Conservation (phyloP, 2,113 vertebrate genomes). For the Dasyurus viverrinus region DNA sequence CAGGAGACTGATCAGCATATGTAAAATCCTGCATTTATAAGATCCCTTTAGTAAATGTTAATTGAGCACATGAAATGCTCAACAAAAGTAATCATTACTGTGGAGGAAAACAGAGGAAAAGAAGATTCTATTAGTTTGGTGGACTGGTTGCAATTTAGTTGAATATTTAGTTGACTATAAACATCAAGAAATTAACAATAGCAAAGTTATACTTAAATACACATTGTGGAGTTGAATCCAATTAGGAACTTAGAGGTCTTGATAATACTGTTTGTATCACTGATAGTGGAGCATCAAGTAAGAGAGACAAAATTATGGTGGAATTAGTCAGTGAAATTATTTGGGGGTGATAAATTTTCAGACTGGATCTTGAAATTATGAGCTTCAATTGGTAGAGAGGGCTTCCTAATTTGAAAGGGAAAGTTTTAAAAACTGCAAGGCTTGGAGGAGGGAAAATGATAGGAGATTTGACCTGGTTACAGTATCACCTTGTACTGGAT, state of each 20-base stretch:
- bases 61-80: neutral
- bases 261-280: neutral
- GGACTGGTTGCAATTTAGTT: neutral
- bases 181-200: neutral
- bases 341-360: neutral
- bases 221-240: neutral
- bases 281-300: neutral
- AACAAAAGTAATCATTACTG: neutral
- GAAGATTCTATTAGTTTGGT: neutral
- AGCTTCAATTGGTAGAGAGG: neutral
- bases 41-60: neutral
- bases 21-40: neutral
- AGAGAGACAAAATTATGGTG: neutral
- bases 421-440: neutral
- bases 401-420: too few species aligned
- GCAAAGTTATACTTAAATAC: neutral
- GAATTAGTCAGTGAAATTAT: neutral
- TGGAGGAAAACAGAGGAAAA: neutral
- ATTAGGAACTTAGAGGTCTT: neutral
- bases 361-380: conserved; percentile 1
- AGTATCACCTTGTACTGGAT: neutral
- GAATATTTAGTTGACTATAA: neutral
- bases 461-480: neutral
- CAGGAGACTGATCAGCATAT: neutral
- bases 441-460: neutral